These are phyloP conservation scores for Parnassius orleans DNA, from an alignment of 2,888 invertebrate species.

Conservation along the genomic window DNA sequence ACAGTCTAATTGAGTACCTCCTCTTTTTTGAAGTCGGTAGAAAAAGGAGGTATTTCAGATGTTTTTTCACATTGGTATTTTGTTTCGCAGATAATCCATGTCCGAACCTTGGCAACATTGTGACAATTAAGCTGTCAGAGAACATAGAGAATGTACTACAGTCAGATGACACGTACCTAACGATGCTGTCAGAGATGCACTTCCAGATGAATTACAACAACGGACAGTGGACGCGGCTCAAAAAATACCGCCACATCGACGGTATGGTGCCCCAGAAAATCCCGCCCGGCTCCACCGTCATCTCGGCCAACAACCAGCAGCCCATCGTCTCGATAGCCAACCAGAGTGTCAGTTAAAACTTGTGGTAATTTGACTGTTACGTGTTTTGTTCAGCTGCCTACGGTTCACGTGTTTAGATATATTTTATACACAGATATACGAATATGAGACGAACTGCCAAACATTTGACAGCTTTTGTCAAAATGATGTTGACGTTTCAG, in stretches of 20 bases:
- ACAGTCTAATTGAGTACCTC: no score
- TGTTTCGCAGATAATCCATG: conserved; percentile 92
- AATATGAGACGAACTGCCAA: neutral
- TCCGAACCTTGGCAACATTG: conserved; percentile 97
- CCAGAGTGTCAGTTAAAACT: conserved; percentile 42
- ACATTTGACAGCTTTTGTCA: neutral
- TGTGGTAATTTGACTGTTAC: neutral
- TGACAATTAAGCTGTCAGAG: conserved; percentile 97
- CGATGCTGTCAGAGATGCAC: conserved; percentile 94
- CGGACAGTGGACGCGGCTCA: conserved; percentile 96
- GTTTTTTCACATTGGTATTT: neutral
- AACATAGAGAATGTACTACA: conserved; percentile 93
- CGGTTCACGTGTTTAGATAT: neutral
- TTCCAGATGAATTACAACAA: conserved; percentile 99
- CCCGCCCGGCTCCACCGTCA: conserved; percentile 68
- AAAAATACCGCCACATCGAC: conserved; percentile 91
- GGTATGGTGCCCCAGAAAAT: conserved; percentile 73
- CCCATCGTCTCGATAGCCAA: conserved; percentile 70
- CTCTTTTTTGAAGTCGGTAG: no score
- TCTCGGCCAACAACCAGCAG: conserved; percentile 66
- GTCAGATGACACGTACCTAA: conserved; percentile 89
- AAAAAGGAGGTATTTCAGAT: no score
- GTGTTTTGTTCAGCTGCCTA: neutral
- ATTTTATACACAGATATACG: conserved; percentile 3
- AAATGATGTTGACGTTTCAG: no score